Conservation (phyloP, 1,140 invertebrate genomes). For the Drosophila sechellia region DNA sequence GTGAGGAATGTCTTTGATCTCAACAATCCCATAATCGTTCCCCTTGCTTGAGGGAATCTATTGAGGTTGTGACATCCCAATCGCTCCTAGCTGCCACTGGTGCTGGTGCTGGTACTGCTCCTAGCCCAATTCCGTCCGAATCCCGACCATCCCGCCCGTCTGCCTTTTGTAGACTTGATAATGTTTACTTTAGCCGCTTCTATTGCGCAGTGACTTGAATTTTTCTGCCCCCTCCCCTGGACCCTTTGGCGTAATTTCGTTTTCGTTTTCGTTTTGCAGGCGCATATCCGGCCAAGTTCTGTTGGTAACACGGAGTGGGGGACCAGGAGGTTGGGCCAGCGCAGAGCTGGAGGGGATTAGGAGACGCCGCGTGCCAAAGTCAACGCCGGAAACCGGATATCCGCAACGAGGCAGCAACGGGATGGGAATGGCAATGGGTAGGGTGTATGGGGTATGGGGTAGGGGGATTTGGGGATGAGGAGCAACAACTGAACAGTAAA, state of each 20-base stretch:
- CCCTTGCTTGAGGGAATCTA: constrained; percentile 4
- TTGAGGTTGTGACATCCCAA: constrained; percentile 1
- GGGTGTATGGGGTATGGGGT: too few species aligned
- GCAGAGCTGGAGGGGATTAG: constrained; percentile 28
- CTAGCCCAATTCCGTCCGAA: constrained; percentile 6
- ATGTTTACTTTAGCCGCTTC: constrained; percentile 57
- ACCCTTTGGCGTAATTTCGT: constrained; percentile 36
- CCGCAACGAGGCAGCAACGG: constrained; percentile 27
- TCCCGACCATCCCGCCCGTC: not conserved
- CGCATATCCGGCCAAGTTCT: constrained; percentile 63
- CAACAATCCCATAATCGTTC: not conserved
- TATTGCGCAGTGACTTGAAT: constrained; percentile 52
- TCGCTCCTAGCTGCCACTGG: too few species aligned
- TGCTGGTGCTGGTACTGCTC: too few species aligned
- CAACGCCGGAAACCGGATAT: constrained; percentile 65
- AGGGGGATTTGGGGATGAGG: not conserved
- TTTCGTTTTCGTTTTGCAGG: constrained; percentile 63
- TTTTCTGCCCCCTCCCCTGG: constrained; percentile 9
- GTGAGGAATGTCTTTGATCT: not conserved
- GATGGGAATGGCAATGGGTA: too few species aligned
- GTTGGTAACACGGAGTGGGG: constrained; percentile 5
- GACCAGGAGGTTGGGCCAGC: not conserved
- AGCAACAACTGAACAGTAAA: constrained; percentile 42
- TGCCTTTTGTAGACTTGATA: constrained; percentile 31
- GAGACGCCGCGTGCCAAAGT: constrained; percentile 56